A percentile compares a stretch with the other conserved stretches of the same genome.
Evolutionary conservation across 2,113 vertebrate genomes (phyloP).

Genomic region (Prietella phreatophila): DNA sequence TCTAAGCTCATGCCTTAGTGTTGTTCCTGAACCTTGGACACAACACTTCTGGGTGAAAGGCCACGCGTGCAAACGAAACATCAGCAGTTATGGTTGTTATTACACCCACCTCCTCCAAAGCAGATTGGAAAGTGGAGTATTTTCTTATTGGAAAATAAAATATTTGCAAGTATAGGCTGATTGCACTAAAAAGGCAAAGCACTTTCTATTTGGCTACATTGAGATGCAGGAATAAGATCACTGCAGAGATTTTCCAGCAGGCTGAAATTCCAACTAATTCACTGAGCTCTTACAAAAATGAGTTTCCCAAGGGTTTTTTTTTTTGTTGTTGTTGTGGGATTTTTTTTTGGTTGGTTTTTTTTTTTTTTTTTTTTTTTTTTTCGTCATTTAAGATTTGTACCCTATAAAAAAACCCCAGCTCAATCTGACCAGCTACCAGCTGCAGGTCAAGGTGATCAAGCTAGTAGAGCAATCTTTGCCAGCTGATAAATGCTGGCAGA

Average conservation of each 20-base stretch:
- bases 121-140: background rate
- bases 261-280: background rate
- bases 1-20: background rate
- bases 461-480: background rate
- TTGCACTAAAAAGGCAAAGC: background rate
- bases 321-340: too few relatives aligned
- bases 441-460: background rate
- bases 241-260: background rate
- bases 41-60: background rate
- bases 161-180: background rate
- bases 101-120: background rate
- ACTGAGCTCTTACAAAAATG: background rate
- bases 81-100: background rate
- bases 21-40: background rate
- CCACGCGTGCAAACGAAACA: background rate
- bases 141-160: background rate
- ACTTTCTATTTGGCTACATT: background rate
- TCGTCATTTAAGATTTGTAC: background rate
- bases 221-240: background rate
- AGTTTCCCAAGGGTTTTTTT: too few relatives aligned
- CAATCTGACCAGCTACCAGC: background rate
- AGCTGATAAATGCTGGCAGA: background rate
- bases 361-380: too few relatives aligned
- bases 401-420: background rate
- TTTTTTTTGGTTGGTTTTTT: too few relatives aligned